Percentiles rank a stretch among this genome's conserved stretches.
Evolutionary conservation across 2,113 vertebrate species (phyloP).

Genomic region (Hippocampus barbouri): DNA sequence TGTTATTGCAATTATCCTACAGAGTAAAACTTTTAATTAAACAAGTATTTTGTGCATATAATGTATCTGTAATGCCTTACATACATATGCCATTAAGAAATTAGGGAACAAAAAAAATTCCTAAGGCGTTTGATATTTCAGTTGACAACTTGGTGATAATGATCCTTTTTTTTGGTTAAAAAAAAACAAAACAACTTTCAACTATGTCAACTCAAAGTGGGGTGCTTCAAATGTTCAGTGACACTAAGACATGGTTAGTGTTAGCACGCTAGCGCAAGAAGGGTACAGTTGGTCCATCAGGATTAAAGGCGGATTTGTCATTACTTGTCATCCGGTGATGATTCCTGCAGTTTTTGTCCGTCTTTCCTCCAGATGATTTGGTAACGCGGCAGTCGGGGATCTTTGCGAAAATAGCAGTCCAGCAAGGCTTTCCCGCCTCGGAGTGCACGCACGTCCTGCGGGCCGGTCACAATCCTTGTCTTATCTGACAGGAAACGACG

Average conservation of each 20-base stretch:
- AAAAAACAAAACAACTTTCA: no score
- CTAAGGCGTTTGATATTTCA: no score
- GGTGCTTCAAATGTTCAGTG: neutral
- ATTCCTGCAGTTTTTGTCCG: slow-evolving; percentile 43
- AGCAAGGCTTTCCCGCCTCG: slow-evolving; percentile 63
- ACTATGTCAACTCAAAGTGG: neutral
- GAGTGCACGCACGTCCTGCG: slow-evolving; percentile 35
- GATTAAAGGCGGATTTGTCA: neutral
- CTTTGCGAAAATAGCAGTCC: slow-evolving; percentile 59
- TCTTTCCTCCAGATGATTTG: slow-evolving; percentile 61
- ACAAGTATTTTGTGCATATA: neutral
- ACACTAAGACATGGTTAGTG: neutral
- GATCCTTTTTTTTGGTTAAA: no score
- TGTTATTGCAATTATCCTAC: neutral
- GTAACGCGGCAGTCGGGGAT: slow-evolving; percentile 27
- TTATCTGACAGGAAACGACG: slow-evolving; percentile 58
- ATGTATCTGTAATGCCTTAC: no score
- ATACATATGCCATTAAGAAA: no score
- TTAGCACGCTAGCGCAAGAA: neutral
- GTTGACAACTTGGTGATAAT: no score
- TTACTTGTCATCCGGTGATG: slow-evolving; percentile 69
- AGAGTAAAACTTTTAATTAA: neutral
- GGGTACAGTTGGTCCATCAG: neutral
- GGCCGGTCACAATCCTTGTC: slow-evolving; percentile 66
- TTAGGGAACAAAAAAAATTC: no score